Evolutionary conservation across 2,797 vertebrate species (phyloP).

Genomic region (Phoebastria nigripes): DNA sequence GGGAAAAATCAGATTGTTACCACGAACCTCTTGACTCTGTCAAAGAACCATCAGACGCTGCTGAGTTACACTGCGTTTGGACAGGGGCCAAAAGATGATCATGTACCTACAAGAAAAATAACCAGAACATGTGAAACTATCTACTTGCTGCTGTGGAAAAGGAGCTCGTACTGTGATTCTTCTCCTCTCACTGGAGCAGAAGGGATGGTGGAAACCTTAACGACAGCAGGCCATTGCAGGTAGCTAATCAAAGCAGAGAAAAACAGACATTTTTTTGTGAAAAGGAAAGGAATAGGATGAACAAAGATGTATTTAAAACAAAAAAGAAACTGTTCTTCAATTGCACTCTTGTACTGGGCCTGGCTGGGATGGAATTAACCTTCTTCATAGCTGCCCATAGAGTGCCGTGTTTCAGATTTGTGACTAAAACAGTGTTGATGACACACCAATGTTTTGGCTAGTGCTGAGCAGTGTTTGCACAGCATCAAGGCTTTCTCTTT

Average conservation of each 20-base stretch:
- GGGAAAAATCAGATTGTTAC: neutral
- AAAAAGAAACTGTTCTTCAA: neutral
- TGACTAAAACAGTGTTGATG: neutral
- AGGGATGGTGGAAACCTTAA: neutral
- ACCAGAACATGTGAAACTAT: neutral
- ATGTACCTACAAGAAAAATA: neutral
- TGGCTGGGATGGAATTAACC: neutral
- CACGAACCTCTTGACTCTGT: neutral
- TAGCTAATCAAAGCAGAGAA: constrained; percentile 15
- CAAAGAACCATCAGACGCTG: neutral
- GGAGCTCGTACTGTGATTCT: neutral
- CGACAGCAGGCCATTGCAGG: neutral
- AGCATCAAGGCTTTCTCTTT: neutral
- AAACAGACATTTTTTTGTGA: neutral
- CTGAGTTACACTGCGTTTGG: neutral
- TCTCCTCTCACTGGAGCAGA: neutral
- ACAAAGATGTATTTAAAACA: neutral
- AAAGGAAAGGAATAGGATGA: neutral
- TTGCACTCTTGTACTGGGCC: neutral
- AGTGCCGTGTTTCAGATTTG: accelerated
- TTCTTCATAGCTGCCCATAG: accelerated
- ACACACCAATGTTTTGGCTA: neutral
- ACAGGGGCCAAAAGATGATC: neutral
- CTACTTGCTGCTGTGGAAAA: neutral
- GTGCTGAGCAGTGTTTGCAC: neutral